phyloP scores from a whole-genome alignment of 2,113 vertebrate species.

The Laterallus jamaicensis region DNA sequence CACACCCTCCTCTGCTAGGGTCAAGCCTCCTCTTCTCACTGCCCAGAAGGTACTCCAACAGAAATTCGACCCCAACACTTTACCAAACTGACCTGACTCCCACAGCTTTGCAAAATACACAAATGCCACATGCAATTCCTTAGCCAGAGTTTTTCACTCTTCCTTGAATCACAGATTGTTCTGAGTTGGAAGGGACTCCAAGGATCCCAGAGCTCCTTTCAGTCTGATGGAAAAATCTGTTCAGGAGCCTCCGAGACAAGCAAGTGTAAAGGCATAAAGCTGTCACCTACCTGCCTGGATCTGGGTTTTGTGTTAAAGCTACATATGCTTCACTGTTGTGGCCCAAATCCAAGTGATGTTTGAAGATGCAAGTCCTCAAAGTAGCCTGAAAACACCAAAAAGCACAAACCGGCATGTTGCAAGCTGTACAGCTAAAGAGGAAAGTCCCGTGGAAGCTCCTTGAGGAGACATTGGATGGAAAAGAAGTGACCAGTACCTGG shows the following conservation, averaged over 20 bases:
- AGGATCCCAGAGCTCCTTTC: background rate
- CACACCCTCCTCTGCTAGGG: background rate
- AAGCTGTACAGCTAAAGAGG: background rate
- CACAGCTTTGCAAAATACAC: background rate
- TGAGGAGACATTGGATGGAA: background rate
- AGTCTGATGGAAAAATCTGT: background rate
- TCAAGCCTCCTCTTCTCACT: background rate
- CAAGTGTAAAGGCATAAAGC: background rate
- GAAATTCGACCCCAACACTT: background rate
- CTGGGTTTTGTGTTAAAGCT: conserved; percentile 91
- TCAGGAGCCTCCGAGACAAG: fast-evolving
- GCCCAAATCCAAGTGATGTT: conserved; percentile 94
- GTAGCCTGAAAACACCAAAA: conserved; percentile 81
- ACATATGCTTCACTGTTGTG: conserved; percentile 93
- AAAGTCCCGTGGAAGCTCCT: background rate
- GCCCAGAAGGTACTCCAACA: background rate
- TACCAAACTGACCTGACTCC: background rate
- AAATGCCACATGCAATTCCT: fast-evolving
- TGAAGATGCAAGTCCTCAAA: conserved; percentile 94
- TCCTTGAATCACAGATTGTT: background rate
- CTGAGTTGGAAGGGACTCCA: too few species aligned
- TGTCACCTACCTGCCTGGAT: conserved; percentile 90
- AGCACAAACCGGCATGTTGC: background rate
- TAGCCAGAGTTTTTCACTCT: background rate
- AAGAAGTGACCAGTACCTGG: conserved; percentile 72